Evolutionary conservation across 2,113 vertebrate genomes (phyloP).

Genomic region (Paradoxurus hermaphroditus): DNA sequence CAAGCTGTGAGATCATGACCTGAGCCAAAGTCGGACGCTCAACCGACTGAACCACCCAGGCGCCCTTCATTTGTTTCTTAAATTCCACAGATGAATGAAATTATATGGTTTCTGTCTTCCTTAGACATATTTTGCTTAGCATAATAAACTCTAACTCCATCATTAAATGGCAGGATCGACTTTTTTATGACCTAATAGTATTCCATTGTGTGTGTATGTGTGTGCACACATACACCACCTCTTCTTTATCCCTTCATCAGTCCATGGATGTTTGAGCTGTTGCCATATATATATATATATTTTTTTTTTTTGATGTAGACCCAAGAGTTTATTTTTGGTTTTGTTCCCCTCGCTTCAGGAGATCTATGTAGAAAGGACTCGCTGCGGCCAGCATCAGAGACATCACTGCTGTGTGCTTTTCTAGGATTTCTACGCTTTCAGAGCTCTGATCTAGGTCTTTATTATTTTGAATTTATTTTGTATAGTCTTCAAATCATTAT

Average conservation of each 20-base stretch:
- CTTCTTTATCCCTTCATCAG: not conserved
- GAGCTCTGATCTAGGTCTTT: not conserved
- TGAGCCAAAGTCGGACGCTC: too few relatives aligned
- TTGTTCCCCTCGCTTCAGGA: not conserved
- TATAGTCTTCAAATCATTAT: not conserved
- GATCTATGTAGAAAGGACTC: not conserved
- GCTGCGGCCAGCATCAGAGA: not conserved
- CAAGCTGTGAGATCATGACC: too few relatives aligned
- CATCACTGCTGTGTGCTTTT: not conserved
- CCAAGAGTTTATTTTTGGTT: not conserved
- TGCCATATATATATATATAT: too few relatives aligned
- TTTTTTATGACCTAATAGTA: not conserved
- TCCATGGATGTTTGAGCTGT: not conserved
- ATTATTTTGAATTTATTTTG: not conserved
- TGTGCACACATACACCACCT: not conserved
- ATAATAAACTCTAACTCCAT: not conserved
- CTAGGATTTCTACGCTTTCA: not conserved
- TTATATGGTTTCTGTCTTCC: not conserved
- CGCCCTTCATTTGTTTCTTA: not conserved
- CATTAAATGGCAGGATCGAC: not conserved
- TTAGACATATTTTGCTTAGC: not conserved
- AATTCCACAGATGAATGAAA: not conserved
- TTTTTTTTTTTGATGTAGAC: not conserved
- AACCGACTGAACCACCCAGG: too few relatives aligned
- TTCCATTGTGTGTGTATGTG: too few relatives aligned